These are phyloP conservation scores for Asteroscopus sphinx DNA, from an alignment of 2,888 invertebrate species.

Conservation along the genomic window DNA sequence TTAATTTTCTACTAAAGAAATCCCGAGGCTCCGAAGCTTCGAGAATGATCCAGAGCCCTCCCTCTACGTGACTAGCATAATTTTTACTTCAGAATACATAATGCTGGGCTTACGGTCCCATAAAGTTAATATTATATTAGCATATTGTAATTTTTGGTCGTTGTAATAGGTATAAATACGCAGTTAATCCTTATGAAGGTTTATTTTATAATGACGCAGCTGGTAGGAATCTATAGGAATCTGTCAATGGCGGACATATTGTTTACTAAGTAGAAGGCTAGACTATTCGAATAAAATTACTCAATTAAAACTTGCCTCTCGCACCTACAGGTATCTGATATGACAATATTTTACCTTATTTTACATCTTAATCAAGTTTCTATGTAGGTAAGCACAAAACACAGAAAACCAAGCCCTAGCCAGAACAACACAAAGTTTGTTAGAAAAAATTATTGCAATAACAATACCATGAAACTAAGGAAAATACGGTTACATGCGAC, in stretches of 20 bases:
- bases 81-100: conserved; percentile 24
- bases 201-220: not conserved
- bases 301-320: too few species aligned
- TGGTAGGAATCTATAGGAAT: not conserved
- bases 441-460: conserved; percentile 14
- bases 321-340: too few species aligned
- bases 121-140: conserved; percentile 21
- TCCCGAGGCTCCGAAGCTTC: conserved; percentile 12
- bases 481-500: conserved; percentile 15
- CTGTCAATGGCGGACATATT: not conserved
- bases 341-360: too few species aligned
- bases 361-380: not conserved
- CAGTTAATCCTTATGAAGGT: too few species aligned
- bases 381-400: not conserved
- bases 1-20: conserved; percentile 36
- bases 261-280: too few species aligned
- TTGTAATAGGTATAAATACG: not conserved
- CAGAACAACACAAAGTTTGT: conserved; percentile 1
- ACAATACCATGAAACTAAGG: conserved; percentile 15
- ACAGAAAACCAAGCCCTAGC: not conserved
- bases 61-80: conserved; percentile 47
- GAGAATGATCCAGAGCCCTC: conserved; percentile 23
- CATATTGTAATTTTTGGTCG: conserved; percentile 2
- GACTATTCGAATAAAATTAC: too few species aligned
- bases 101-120: conserved; percentile 1